phyloP scores from a whole-genome alignment of 2,797 vertebrate species.

The Sebastolobus altivelis region DNA sequence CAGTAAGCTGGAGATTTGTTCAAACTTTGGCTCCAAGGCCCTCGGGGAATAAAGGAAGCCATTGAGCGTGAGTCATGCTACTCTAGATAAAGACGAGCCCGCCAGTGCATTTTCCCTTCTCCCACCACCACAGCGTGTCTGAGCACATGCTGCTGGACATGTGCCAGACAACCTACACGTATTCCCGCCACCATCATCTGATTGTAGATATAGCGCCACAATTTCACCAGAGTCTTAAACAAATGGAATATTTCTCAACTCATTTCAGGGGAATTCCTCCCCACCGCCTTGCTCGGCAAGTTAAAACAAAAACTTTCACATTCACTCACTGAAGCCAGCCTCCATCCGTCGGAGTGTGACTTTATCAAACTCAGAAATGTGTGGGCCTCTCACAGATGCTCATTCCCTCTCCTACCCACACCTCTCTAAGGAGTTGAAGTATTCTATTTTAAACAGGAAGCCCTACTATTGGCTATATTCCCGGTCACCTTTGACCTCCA shows the following conservation, averaged over 20 bases:
- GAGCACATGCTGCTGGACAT: conserved; percentile 43
- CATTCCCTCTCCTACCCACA: conserved; percentile 62
- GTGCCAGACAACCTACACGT: conserved; percentile 30
- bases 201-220: background rate
- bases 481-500: conserved; percentile 55
- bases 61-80: conserved; percentile 62
- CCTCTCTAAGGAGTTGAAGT: conserved; percentile 77
- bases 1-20: background rate
- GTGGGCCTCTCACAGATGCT: conserved; percentile 58
- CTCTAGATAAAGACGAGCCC: conserved; percentile 30
- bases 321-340: background rate
- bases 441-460: conserved; percentile 74
- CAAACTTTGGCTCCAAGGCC: conserved; percentile 15
- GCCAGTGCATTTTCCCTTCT: conserved; percentile 35
- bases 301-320: conserved; percentile 21
- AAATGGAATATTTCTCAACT: background rate
- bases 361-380: conserved; percentile 50
- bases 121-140: conserved; percentile 46
- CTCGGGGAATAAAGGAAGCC: conserved; percentile 39
- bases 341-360: conserved; percentile 4
- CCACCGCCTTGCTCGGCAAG: background rate
- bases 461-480: conserved; percentile 42
- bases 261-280: conserved; percentile 21
- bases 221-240: background rate
- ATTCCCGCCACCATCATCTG: conserved; percentile 3